Base-by-base conservation (phyloP, 2,797 vertebrate species). In the Lepus townsendii region DNA sequence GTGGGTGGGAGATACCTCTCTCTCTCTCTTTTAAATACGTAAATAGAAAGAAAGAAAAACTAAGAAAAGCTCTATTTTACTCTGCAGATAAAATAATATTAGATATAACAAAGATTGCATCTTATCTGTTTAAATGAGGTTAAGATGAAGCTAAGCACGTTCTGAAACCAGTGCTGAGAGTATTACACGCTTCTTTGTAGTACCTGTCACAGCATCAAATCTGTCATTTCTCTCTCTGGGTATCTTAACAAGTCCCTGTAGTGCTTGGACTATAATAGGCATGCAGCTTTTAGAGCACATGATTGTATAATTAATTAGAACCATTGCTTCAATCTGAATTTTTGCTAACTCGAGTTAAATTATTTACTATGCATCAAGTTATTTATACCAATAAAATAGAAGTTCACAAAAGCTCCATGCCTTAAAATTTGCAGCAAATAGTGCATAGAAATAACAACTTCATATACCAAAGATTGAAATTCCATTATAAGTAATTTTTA, bases 281-380 rank as follows among this genome's bases (percentile, higher is more conserved):
- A 60, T 12, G 16, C 24, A 71, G n/a, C 54, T 91, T 94, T 13
- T 27, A 94, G 50, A 90, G 77, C 32, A n/a, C 0, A 52, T 57
- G 9, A 47, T 47, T 76, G 6, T 30, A 47, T 82, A 85, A 57
- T 80, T 93, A 85, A 83, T 82, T 79, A 68, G 72, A 93, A 84
- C 52, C 22, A 60, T 90, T 68, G 66, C 69, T 87, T 35, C 35
- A 76, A 83, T 32, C 47, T 52, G 54, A 85, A 83, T 60, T 77
- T 92, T 90, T n/a, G 3, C 35, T 79, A 83, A 1, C 32, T 75
- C 30, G 4, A 63, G 65, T 60, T 80, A 88, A 32, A 68, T 90
- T 87, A 2, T 79, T 92, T 71, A 84, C 11, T 75, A 27, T 79
- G 88, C 20, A 90, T 87, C 47, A 91, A 84, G 47, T 93, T 84